Base-by-base conservation (phyloP, 2,113 vertebrate species). In the Caretta caretta region DNA sequence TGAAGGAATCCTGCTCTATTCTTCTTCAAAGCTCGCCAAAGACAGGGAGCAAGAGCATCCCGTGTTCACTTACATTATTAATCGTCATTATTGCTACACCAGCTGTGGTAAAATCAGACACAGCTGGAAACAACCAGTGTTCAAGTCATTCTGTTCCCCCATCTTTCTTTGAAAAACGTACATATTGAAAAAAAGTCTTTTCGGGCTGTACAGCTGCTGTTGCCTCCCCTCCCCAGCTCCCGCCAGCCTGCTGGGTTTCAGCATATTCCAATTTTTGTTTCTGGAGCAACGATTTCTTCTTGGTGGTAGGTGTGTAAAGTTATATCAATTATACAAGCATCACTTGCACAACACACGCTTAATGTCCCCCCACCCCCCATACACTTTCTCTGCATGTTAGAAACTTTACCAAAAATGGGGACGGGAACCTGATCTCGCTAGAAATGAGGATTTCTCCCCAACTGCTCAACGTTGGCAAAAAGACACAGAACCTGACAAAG, bases 321-420 rank as follows among this genome's bases (percentile, higher is more conserved):
- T 42, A 83, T 84, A 0, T 54, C 3, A 80, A 19, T 69, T 51
- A 59, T 82, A 46, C 82, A 93, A 76, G 76, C 93, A 22, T 80
- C 91, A 92, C 53, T 78, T 93, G 96, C 96, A 97, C 84, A 57
- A 79, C n/a, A 12, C 76, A 46, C 16, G 62, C 27, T 27, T 59
- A 88, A 38, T 87, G 46, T 62, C 82, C 0, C 3, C 75, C 2
- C 0, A n/a, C 27, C 17, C 31, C 2, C 6, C 20, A 48, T 38
- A 62, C 46, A 14, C 20, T 62, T 59, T 13, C 8, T 35, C 13
- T 38, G 35, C 8, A 5, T 17, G 9, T 72, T 22, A 22, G 65
- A n/a, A 72, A 72, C n/a, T n/a, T 38, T 72, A 72, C 65, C 4
- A 38, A 72, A 69, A 72, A 72, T 22, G 57, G 69, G 42, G 0